Percentiles rank a stretch among this genome's conserved stretches.
Evolutionary conservation across 2,797 vertebrate species (phyloP).

Genomic region (Podarcis siculus): DNA sequence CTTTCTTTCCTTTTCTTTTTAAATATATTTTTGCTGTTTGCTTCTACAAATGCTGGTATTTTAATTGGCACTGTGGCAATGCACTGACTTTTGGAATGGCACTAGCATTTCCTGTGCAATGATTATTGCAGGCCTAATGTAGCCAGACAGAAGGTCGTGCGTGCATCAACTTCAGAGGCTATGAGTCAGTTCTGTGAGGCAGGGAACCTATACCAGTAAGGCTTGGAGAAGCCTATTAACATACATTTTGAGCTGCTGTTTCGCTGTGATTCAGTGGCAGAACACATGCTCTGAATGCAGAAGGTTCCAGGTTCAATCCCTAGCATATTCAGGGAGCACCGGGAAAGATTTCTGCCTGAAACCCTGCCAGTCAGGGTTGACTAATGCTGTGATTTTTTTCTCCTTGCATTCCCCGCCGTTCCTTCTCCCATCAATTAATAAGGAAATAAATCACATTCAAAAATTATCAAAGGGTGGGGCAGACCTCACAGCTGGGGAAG

Average conservation of each 20-base stretch:
- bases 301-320: too few species aligned
- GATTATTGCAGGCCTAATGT: not conserved
- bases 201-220: not conserved
- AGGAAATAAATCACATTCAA: too few species aligned
- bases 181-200: not conserved
- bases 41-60: conserved; percentile 12
- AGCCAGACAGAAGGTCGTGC: not conserved
- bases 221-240: not conserved
- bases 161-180: not conserved
- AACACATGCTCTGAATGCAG: too few species aligned
- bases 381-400: too few species aligned
- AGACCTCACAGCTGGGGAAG: too few species aligned
- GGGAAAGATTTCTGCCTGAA: too few species aligned
- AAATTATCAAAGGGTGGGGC: too few species aligned
- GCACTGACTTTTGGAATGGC: not conserved
- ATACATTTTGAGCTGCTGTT: not conserved
- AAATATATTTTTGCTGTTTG: not conserved
- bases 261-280: not conserved
- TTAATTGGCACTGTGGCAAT: not conserved
- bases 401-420: rapidly evolving
- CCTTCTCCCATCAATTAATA: too few species aligned
- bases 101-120: not conserved
- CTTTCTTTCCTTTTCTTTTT: not conserved
- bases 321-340: too few species aligned
- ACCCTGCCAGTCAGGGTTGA: too few species aligned